Evolutionary conservation across 2,888 invertebrate species (phyloP).

Genomic region (Griposia aprilina): DNA sequence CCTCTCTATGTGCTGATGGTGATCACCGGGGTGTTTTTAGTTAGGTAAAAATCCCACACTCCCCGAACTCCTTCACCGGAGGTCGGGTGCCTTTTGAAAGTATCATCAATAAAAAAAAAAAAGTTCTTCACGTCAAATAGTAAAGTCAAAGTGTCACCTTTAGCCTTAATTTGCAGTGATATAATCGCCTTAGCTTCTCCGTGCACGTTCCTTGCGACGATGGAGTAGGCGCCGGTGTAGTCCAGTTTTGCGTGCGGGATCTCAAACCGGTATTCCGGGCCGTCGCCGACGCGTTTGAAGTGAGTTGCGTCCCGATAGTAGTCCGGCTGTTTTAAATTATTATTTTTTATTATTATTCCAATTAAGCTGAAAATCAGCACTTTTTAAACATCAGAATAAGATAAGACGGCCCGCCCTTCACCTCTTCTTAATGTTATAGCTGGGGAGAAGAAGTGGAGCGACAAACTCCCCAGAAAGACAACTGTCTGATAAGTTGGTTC

Average conservation of each 20-base stretch:
- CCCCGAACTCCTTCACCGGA: no score
- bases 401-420: not conserved
- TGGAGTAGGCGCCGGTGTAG: constrained; percentile 96
- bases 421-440: not conserved
- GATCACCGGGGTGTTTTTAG: no score
- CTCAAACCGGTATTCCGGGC: constrained; percentile 95
- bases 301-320: constrained; percentile 96
- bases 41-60: no score
- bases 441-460: not conserved
- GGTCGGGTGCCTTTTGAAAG: no score
- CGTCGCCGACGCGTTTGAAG: constrained; percentile 94
- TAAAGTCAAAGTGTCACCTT: constrained; percentile 89
- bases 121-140: not conserved
- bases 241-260: constrained; percentile 96
- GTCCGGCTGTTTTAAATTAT: constrained; percentile 92
- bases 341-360: no score
- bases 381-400: no score
- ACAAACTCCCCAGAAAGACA: not conserved
- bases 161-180: constrained; percentile 96
- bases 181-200: constrained; percentile 96
- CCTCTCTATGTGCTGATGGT: no score
- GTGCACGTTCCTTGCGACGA: constrained; percentile 95
- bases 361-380: no score
- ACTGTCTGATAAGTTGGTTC: not conserved
- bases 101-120: no score